Evolutionary conservation across 2,888 invertebrate species (phyloP).

Genomic region (Sclerodermus sp.): DNA sequence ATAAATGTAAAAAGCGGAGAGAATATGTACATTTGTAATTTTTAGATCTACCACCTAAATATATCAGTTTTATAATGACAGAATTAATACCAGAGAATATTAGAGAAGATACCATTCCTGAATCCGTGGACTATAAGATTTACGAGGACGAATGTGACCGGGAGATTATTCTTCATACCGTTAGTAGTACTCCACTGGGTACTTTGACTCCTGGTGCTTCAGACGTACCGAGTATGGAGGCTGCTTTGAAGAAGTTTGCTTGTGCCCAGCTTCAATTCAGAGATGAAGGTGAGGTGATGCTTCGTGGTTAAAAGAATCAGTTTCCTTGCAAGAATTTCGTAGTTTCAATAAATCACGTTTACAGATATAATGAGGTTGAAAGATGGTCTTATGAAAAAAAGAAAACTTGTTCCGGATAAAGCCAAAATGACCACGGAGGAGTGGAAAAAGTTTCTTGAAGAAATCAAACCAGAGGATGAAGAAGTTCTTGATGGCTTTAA

Average conservation of each 20-base stretch:
- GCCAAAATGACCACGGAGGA: conserved; percentile 25
- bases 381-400: conserved; percentile 19
- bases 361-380: conserved; percentile 31
- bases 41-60: conserved; percentile 36
- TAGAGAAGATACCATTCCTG: conserved; percentile 13
- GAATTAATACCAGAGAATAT: conserved; percentile 22
- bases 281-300: conserved; percentile 30
- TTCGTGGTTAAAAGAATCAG: background rate
- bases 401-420: conserved; percentile 19
- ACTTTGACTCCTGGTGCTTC: conserved; percentile 24
- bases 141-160: conserved; percentile 25
- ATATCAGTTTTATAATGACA: conserved; percentile 26
- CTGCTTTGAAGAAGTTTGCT: conserved; percentile 28
- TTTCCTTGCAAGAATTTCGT: background rate
- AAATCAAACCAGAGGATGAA: conserved; percentile 14
- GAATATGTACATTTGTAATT: background rate
- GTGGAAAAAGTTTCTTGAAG: conserved; percentile 32
- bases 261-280: conserved; percentile 25
- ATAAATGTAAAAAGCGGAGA: background rate
- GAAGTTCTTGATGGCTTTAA: conserved; percentile 13
- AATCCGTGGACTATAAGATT: conserved; percentile 19
- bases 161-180: conserved; percentile 26
- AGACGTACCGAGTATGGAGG: conserved; percentile 24
- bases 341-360: background rate
- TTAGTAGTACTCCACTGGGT: conserved; percentile 31